Evolutionary conservation across 2,888 invertebrate genomes (phyloP).

Genomic region (Pollenia angustigena): DNA sequence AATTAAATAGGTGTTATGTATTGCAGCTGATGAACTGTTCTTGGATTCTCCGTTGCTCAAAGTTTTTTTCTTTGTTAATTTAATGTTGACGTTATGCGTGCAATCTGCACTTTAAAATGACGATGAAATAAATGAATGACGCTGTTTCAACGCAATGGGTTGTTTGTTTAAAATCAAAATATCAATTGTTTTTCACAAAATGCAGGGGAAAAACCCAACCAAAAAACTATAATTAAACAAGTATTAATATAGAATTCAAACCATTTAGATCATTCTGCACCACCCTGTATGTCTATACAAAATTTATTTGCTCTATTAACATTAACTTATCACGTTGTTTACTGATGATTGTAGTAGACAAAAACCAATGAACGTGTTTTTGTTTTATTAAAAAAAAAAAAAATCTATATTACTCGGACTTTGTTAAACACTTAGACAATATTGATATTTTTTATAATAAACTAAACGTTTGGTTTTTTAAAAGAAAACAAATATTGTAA

Average conservation of each 20-base stretch:
- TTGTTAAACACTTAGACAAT: conserved; percentile 46
- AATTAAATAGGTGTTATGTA: too few relatives aligned
- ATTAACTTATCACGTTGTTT: conserved; percentile 71
- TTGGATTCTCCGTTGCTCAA: too few relatives aligned
- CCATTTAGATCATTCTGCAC: neutral
- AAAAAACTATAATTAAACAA: conserved; percentile 33
- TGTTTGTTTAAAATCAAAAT: too few relatives aligned
- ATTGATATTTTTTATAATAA: conserved; percentile 15
- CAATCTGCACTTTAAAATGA: too few relatives aligned
- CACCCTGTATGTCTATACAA: neutral
- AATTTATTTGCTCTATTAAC: conserved; percentile 69
- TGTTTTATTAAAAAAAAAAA: conserved; percentile 46
- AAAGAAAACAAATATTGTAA: neutral
- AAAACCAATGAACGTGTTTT: conserved; percentile 16
- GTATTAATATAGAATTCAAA: neutral
- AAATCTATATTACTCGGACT: conserved; percentile 52
- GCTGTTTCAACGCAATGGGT: too few relatives aligned
- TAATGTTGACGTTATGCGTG: too few relatives aligned
- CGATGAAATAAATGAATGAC: too few relatives aligned
- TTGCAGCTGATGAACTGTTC: too few relatives aligned
- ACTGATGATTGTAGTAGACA: conserved; percentile 57
- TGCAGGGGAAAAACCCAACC: neutral
- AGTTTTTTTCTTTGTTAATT: too few relatives aligned
- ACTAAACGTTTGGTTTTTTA: conserved; percentile 12
- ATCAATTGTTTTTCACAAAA: too few relatives aligned